phyloP scores from a whole-genome alignment of 2,888 invertebrate genomes.

The Ormyrus pomaceus region DNA sequence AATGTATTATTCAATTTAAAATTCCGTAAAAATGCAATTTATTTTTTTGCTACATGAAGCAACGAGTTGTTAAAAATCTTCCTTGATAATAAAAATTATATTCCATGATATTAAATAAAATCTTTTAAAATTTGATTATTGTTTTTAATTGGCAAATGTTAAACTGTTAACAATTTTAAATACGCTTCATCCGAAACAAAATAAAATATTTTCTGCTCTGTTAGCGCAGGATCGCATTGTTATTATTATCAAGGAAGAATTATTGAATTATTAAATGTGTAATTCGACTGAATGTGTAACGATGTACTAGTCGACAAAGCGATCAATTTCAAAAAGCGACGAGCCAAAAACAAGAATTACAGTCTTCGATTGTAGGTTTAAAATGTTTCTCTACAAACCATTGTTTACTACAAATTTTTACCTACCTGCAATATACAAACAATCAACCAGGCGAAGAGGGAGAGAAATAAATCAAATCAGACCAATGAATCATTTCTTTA shows the following conservation, averaged over 20 bases:
- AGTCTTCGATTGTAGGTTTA: slow-evolving; percentile 38
- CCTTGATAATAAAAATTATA: slow-evolving; percentile 25
- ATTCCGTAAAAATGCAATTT: slow-evolving; percentile 19
- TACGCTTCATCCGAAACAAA: neutral
- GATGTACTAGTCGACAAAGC: slow-evolving; percentile 30
- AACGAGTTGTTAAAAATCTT: slow-evolving; percentile 21
- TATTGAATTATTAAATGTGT: neutral
- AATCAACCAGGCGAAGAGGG: slow-evolving; percentile 38
- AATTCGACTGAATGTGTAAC: slow-evolving; percentile 18
- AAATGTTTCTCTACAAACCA: slow-evolving; percentile 33
- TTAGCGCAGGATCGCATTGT: neutral
- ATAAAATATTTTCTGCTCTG: neutral
- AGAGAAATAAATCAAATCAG: slow-evolving; percentile 27
- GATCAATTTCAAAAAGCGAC: slow-evolving; percentile 25
- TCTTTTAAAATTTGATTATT: neutral
- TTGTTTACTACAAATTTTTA: slow-evolving; percentile 38
- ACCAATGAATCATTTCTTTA: slow-evolving; percentile 44
- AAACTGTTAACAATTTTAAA: slow-evolving; percentile 2
- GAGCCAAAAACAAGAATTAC: slow-evolving; percentile 33
- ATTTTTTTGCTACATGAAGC: neutral
- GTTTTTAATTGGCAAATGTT: slow-evolving; percentile 4
- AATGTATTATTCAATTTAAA: slow-evolving; percentile 19
- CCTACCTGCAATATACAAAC: slow-evolving; percentile 19
- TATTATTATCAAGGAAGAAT: slow-evolving; percentile 39
- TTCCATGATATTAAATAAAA: neutral